Conservation (phyloP, 2,797 vertebrate species). For the Psittacula derbiana region DNA sequence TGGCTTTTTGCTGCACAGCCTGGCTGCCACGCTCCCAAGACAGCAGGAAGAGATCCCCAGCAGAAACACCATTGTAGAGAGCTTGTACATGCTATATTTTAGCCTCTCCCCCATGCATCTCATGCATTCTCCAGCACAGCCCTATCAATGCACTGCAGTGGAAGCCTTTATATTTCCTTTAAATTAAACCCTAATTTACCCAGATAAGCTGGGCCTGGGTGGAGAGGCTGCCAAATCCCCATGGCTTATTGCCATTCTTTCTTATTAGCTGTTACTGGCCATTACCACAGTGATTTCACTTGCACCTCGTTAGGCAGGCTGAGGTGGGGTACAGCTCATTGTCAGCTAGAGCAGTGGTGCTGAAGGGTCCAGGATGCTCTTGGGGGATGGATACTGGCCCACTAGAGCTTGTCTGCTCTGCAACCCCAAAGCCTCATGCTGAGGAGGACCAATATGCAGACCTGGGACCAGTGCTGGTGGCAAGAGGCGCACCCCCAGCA, state of each 20-base stretch:
- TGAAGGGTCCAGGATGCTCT: background rate
- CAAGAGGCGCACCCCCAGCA: background rate
- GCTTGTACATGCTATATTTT: background rate
- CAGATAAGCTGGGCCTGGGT: background rate
- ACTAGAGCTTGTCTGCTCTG: fast-evolving
- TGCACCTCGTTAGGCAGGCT: background rate
- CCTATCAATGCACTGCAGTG: background rate
- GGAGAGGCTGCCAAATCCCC: background rate
- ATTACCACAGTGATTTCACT: background rate
- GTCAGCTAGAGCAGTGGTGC: background rate
- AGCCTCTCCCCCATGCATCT: fast-evolving
- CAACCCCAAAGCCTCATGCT: background rate
- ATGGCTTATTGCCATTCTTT: background rate
- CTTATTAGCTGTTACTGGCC: background rate
- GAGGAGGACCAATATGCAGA: background rate
- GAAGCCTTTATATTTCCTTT: background rate
- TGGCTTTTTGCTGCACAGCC: background rate
- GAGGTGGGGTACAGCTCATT: background rate
- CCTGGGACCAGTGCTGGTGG: background rate
- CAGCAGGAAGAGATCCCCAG: background rate
- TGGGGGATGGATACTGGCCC: too few species aligned
- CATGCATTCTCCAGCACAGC: background rate
- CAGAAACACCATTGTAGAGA: background rate
- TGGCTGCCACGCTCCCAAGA: background rate
- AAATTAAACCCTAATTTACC: conserved; percentile 16